Evolutionary conservation across 1,140 invertebrate species (phyloP), one percentile per base, ranked within the genome.

Genomic region (Megalonaias nervosa): DNA sequence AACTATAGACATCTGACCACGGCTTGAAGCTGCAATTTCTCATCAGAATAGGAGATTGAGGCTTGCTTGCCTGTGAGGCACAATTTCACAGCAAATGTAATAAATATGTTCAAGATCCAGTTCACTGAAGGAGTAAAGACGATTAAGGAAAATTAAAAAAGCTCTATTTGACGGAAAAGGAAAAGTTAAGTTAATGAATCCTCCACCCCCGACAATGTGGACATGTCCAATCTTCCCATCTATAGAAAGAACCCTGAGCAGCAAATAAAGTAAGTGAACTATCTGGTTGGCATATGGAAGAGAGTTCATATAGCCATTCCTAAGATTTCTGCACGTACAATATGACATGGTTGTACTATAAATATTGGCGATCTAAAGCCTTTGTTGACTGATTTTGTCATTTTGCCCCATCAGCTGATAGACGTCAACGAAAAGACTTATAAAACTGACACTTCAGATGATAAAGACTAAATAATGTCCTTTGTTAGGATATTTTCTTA

Each of bases 251-350:
- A 58, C 17, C 11, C 61, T 16, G 19, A 61, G 6, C 69, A 71
- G 26, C 69, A 71, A 12, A 61, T 71, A 16, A 71, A 60, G 31
- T 57, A 48, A 21, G 67, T 57, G 12, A 69, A 71, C 38, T 71
- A 71, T 31, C 67, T 56, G 16, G 58, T 61, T 61, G 57, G 58
- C 9, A 61, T 71, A 21, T 71, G 69, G 69, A 26, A 61, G n/a
- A 19, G 12, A n/a, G 17, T 5, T 61, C 60, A 71, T 26, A 26
- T 16, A 71, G 9, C 69, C 9, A 0, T 61, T 21, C 69, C 57
- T 26, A 12, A 15, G 9, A 71, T 61, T 17, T 31, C 23, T 5
- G 5, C 69, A 26, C 16, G 4, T 16, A 14, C 56, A 14, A 57
- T 5, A 2, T 11, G 31, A n/a, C 59, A 61, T 1, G 23, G 17